Evolutionary conservation across 2,888 invertebrate species (phyloP).

Genomic region (Nineta flava): DNA sequence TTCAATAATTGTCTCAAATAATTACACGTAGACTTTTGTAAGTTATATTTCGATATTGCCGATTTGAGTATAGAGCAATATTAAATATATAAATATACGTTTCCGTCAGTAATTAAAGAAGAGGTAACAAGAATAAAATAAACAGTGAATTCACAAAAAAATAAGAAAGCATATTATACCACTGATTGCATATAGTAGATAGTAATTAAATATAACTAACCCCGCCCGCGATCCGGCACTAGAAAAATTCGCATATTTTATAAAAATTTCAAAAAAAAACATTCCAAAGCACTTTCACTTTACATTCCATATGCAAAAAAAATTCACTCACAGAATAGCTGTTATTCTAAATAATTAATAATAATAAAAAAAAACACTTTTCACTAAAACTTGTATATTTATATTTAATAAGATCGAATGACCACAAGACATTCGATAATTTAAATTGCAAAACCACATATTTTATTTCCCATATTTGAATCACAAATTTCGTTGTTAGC

Average conservation of each 20-base stretch:
- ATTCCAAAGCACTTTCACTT: slow-evolving; percentile 6
- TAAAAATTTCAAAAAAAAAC: slow-evolving; percentile 3
- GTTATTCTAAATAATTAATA: slow-evolving; percentile 6
- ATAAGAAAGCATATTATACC: neutral
- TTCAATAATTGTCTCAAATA: too few species aligned
- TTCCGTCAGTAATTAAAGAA: slow-evolving; percentile 7
- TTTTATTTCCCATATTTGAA: neutral
- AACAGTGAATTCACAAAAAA: neutral
- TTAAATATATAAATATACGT: slow-evolving; percentile 6
- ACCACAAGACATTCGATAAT: neutral
- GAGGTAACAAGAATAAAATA: neutral
- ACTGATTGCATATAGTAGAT: neutral
- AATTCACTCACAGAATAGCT: slow-evolving; percentile 5
- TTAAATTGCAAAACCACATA: neutral
- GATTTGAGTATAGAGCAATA: slow-evolving; percentile 6
- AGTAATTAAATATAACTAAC: neutral
- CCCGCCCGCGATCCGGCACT: slow-evolving; percentile 7
- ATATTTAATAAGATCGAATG: neutral
- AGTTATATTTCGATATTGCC: slow-evolving; percentile 4
- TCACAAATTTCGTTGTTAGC: neutral
- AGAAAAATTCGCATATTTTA: slow-evolving; percentile 2
- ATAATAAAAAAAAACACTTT: neutral
- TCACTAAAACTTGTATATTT: slow-evolving; percentile 2
- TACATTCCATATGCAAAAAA: slow-evolving; percentile 5
- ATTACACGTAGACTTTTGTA: neutral